These are phyloP conservation scores for Pharmacophagus antenor DNA, from an alignment of 2,888 invertebrate species.

Conservation along the genomic window DNA sequence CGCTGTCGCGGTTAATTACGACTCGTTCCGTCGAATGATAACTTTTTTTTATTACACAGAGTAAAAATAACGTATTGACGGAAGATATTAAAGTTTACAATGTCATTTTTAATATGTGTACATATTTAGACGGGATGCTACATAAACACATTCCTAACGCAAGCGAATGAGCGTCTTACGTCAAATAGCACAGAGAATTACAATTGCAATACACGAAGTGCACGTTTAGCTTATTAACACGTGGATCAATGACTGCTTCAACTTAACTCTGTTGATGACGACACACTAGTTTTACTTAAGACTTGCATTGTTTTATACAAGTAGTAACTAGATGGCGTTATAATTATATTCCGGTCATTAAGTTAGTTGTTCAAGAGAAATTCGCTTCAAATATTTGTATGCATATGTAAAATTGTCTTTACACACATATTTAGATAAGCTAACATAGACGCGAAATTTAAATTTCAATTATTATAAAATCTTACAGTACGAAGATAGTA, in stretches of 20 bases:
- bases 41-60: neutral
- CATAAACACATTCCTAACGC: neutral
- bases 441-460: no score
- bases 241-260: slow-evolving; percentile 26
- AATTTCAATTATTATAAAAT: no score
- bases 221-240: slow-evolving; percentile 21
- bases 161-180: slow-evolving; percentile 13
- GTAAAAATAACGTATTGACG: slow-evolving; percentile 9
- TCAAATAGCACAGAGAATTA: slow-evolving; percentile 14
- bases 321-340: slow-evolving; percentile 24
- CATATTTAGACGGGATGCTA: neutral
- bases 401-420: neutral
- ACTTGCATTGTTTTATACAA: neutral
- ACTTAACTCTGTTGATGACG: neutral
- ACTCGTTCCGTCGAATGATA: neutral
- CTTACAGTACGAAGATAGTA: no score
- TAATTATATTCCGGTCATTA: neutral
- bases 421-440: no score
- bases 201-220: neutral
- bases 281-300: neutral
- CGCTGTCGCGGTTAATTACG: neutral
- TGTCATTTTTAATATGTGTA: neutral
- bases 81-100: neutral
- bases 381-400: no score
- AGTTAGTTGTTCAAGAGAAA: no score